A percentile compares a stretch with the other conserved stretches of the same genome.
Conservation (phyloP, 2,797 vertebrate genomes). For the Diplodus sargus region DNA sequence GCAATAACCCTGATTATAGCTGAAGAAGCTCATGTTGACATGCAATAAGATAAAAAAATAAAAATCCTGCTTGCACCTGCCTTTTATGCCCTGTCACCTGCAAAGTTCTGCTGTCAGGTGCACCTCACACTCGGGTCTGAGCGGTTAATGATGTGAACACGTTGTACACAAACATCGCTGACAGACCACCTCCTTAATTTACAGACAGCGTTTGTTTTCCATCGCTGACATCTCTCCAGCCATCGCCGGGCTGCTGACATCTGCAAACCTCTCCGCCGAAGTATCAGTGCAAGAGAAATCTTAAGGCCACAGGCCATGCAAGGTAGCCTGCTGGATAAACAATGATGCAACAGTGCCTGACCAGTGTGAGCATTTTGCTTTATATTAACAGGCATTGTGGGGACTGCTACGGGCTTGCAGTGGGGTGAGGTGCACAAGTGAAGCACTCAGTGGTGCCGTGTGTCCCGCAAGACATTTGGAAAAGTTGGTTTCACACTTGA, state of each 20-base stretch:
- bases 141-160: constrained; percentile 17
- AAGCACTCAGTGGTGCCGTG: neutral
- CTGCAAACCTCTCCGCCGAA: constrained; percentile 1
- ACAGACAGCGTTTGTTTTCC: constrained; percentile 7
- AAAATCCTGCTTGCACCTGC: neutral
- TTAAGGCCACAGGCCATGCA: neutral
- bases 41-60: neutral
- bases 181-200: constrained; percentile 9
- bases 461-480: neutral
- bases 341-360: neutral
- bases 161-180: neutral
- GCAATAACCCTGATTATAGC: neutral
- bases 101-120: neutral
- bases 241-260: constrained; percentile 11
- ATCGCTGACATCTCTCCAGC: neutral
- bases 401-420: neutral
- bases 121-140: neutral
- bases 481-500: neutral
- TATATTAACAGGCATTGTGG: neutral
- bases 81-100: neutral
- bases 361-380: neutral
- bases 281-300: neutral
- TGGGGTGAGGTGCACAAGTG: neutral
- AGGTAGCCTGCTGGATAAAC: neutral
- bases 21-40: neutral